Base-by-base conservation (phyloP, 2,113 vertebrate species). In the Tringa solitaria region DNA sequence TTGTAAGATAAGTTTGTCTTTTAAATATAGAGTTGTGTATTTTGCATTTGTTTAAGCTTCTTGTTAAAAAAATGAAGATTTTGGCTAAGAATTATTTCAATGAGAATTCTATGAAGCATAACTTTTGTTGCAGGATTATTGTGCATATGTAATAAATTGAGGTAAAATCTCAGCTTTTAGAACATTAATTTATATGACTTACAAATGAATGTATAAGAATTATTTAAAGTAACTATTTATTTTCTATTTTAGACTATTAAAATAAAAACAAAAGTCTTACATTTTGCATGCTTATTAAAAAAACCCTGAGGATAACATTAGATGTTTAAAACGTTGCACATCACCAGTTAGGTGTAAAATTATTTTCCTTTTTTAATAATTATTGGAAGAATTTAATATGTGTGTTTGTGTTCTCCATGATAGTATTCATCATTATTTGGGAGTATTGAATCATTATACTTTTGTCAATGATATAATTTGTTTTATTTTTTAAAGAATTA, bases 261-360 rank as follows among this genome's bases (percentile, higher is more conserved):
- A 78, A 65, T 13, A n/a, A 2, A 76, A 84, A 61, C 17, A 1
- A 8, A 75, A 89, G 2, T 74, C 7, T 69, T 53, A 53, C 3
- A 1, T 79, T 76, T 91, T 26, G 50, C 14, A 48, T 6, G 7
- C 1, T 50, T 68, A 33, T 43, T 45, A 73, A 61, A 77, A 77
- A 43, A 20, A 6, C 0, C 1, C 2, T 45, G n/a, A 20, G 65
- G 18, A 41, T 37, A 67, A 6, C 0, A 2, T 23, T 41, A 53
- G 4, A 0, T 59, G 7, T 48, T 88, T 80, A 56, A 80, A 60
- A 64, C 16, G 3, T 43, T 39, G 8, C 7, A 50, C 8, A 79
- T 1, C 12, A 74, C 8, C 3, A 27, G 10, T 30, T 54, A 74
- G 10, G 27, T 45, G 11, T 8, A 70, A 35, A 56, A 14, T 16